These are phyloP conservation scores for Lucinisca nassula DNA, from an alignment of 2,888 invertebrate species.

Conservation along the genomic window DNA sequence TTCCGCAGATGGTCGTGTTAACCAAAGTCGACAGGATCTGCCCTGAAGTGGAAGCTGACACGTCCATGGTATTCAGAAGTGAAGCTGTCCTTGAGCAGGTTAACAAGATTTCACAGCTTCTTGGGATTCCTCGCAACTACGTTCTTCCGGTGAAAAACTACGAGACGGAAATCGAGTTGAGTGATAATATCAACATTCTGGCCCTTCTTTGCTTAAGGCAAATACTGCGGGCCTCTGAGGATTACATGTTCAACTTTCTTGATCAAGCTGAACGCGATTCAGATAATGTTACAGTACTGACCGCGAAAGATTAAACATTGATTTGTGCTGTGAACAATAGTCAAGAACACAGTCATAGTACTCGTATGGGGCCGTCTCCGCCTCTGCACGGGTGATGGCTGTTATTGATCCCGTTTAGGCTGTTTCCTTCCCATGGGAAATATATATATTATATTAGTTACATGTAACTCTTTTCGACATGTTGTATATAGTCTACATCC, in stretches of 20 bases:
- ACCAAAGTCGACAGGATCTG: slow-evolving; percentile 75
- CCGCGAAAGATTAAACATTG: not conserved
- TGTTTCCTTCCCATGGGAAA: no score
- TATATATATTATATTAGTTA: no score
- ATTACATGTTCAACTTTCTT: slow-evolving; percentile 60
- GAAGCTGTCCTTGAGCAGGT: slow-evolving; percentile 53
- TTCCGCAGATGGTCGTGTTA: slow-evolving; percentile 72
- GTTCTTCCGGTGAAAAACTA: slow-evolving; percentile 73
- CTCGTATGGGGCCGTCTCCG: no score
- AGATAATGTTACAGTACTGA: not conserved
- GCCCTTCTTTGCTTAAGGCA: slow-evolving; percentile 56
- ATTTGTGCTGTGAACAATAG: no score
- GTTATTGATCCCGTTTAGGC: no score
- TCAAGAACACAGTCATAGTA: no score
- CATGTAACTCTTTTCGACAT: no score
- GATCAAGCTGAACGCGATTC: slow-evolving; percentile 19
- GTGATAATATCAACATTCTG: slow-evolving; percentile 55
- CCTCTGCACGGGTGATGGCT: no score
- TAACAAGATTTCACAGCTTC: slow-evolving; percentile 59
- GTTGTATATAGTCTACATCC: no score
- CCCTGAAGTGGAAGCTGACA: slow-evolving; percentile 51
- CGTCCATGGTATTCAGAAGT: slow-evolving; percentile 57
- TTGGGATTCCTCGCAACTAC: slow-evolving; percentile 65
- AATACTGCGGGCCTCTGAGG: slow-evolving; percentile 66
- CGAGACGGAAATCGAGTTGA: slow-evolving; percentile 63